Evolutionary conservation across 2,797 vertebrate species (phyloP), one percentile per base, ranked within the genome.

Genomic region (Aplochiton taeniatus): DNA sequence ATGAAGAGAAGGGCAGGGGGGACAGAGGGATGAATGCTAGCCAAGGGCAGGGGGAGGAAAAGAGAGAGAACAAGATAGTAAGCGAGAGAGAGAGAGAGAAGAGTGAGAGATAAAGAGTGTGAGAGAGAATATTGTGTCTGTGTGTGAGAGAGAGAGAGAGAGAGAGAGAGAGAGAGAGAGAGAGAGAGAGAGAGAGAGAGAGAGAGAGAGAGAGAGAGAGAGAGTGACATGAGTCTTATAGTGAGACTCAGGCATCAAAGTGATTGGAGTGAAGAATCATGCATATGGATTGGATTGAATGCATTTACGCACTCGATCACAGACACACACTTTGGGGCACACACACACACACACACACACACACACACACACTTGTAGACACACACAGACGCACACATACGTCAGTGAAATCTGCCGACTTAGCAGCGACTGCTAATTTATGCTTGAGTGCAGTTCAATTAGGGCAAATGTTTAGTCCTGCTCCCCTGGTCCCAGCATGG

Each of bases 391-490:
- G 51, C 14, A 65, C 17, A 14, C 52, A 64, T 6, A 42, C 56
- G 20, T 41, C 14, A 19, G 16, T 31, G 70, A 65, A 83, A 81
- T 83, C 63, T 85, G 77, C 81, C 74, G 72, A 70, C 79, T 68
- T 76, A 62, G 85, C 82, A 81, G 57, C 41, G 17, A 1, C 19
- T 56, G 55, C 77, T 86, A 85, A 84, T 86, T 86, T 85, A 87
- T 85, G 78, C 76, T 80, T 83, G 74, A 84, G 71, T 83, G 83
- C 70, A 6, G 77, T 81, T 83, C 81, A 89, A 81, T 89, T 86
- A 85, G 83, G 62, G 75, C 63, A 80, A 72, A 84, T 83, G 75
- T 84, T 76, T 83, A 79, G 69, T 81, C 74, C 31, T 54, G 66
- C 72, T 84, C 72, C 54, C 65, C 49, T 61, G 63, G 0, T 31